Percentiles rank a stretch among this genome's conserved stretches.
These are phyloP conservation scores for Phlogophora meticulosa DNA, from an alignment of 2,888 invertebrate genomes.

Conservation along the genomic window DNA sequence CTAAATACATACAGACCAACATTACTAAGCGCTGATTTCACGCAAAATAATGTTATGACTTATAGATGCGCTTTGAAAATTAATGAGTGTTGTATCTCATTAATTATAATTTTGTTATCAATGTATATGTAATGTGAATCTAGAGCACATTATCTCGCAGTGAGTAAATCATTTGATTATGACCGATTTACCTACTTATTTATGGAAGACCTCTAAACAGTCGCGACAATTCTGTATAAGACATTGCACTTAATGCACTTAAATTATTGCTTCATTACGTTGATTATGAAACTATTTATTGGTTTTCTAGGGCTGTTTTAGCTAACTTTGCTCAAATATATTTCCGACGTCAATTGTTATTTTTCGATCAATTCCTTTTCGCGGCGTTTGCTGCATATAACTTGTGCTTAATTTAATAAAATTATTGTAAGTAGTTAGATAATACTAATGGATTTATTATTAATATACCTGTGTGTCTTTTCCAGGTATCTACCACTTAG, in stretches of 20 bases:
- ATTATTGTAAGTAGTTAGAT: conserved; percentile 52
- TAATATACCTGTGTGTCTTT: conserved; percentile 75
- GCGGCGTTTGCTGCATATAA: conserved; percentile 17
- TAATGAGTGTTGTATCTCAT: conserved; percentile 48
- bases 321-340: not conserved
- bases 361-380: conserved; percentile 2
- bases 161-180: conserved; percentile 69
- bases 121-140: conserved; percentile 63
- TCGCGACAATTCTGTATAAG: conserved; percentile 26
- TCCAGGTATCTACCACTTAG: conserved; percentile 80
- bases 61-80: conserved; percentile 40
- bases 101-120: conserved; percentile 60
- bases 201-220: conserved; percentile 47
- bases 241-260: conserved; percentile 26
- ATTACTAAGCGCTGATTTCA: conserved; percentile 30
- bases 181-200: conserved; percentile 62
- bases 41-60: conserved; percentile 43
- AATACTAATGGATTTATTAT: conserved; percentile 59
- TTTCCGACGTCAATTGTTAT: conserved; percentile 5
- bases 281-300: conserved; percentile 14
- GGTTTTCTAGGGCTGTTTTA: conserved; percentile 12
- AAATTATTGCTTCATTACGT: conserved; percentile 17
- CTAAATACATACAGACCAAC: conserved; percentile 35
- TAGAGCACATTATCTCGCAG: conserved; percentile 72
- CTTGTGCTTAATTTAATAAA: conserved; percentile 33